A percentile compares a stretch with the other conserved stretches of the same genome.
Conservation (phyloP, 2,113 vertebrate genomes). For the Tyrannus savana region DNA sequence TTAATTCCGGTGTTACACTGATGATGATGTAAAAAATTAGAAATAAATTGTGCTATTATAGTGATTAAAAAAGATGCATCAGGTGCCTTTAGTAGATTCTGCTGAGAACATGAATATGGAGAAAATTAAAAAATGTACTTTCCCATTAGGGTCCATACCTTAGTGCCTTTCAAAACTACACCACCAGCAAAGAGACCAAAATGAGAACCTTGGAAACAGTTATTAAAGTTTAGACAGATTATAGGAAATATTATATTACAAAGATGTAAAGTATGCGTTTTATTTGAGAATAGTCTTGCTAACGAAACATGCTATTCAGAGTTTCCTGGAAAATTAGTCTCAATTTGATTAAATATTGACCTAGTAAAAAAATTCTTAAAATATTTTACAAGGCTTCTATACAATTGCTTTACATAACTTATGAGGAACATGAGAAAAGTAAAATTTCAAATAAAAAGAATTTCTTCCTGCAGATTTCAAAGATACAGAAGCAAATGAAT, state of each 20-base stretch:
- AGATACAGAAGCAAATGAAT: background rate
- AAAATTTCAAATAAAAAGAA: background rate
- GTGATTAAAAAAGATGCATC: background rate
- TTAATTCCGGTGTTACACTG: background rate
- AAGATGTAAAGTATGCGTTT: background rate
- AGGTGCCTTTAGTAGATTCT: background rate
- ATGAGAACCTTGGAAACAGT: background rate
- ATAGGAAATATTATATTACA: background rate
- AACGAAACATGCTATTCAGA: background rate
- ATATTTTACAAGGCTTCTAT: background rate
- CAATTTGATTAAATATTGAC: background rate
- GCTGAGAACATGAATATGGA: background rate
- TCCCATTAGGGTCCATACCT: background rate
- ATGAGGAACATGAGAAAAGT: background rate
- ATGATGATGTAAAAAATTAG: background rate
- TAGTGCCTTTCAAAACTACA: background rate
- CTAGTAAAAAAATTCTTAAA: background rate
- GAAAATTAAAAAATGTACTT: background rate
- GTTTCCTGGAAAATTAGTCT: background rate
- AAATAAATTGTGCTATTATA: background rate
- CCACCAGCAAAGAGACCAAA: background rate
- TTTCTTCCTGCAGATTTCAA: conserved; percentile 30
- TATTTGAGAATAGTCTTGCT: background rate
- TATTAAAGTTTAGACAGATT: background rate
- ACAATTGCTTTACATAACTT: conserved; percentile 16